phyloP scores from a whole-genome alignment of 1,140 invertebrate genomes.

The Colletes latitarsis region DNA sequence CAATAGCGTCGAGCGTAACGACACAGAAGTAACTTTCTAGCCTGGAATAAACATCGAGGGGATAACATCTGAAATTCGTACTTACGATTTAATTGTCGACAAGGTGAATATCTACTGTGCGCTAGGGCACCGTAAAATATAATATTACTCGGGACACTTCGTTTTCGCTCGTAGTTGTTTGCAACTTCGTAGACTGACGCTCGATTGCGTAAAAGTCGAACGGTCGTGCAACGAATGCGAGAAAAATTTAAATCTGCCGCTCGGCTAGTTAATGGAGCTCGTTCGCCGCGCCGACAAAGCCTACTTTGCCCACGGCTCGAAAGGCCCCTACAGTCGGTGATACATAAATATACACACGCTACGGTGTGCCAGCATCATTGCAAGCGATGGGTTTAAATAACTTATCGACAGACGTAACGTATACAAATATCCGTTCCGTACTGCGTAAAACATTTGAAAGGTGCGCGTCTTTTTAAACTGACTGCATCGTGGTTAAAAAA shows the following conservation, averaged over 20 bases:
- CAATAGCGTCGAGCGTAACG: slow-evolving; percentile 3
- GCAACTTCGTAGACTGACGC: slow-evolving; percentile 10
- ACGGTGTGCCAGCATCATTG: background rate
- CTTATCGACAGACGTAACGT: too few relatives aligned
- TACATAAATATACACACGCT: background rate
- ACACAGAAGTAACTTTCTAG: background rate
- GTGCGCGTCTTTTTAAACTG: too few relatives aligned
- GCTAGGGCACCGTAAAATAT: background rate
- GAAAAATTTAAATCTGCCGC: background rate
- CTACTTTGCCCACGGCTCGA: background rate
- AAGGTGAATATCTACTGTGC: background rate
- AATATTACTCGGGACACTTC: slow-evolving; percentile 15
- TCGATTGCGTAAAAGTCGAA: background rate
- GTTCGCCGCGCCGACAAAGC: slow-evolving; percentile 6
- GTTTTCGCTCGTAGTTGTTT: slow-evolving; percentile 23
- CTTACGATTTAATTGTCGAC: slow-evolving; percentile 30
- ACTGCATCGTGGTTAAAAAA: too few relatives aligned
- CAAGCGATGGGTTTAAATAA: background rate
- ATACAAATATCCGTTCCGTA: too few relatives aligned
- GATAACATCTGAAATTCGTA: slow-evolving; percentile 14
- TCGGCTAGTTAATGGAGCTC: background rate
- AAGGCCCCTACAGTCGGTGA: background rate
- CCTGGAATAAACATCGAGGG: background rate
- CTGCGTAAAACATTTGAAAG: too few relatives aligned
- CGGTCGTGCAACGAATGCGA: background rate